Conservation (phyloP, 2,113 vertebrate genomes). For the Atrichornis clamosus region DNA sequence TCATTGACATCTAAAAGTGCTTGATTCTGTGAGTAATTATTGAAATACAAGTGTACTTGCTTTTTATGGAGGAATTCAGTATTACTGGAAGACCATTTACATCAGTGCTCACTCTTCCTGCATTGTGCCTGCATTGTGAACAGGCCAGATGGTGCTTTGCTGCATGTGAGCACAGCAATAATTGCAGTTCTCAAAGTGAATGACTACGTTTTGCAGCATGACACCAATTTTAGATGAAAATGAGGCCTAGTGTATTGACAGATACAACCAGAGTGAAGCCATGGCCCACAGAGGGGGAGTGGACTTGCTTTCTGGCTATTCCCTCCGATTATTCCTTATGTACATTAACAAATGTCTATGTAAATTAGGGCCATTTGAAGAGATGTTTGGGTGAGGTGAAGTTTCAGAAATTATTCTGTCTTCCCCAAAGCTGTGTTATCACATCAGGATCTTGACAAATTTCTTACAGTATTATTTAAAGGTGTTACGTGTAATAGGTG, state of each 20-base stretch:
- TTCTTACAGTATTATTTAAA: background rate
- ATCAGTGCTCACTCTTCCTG: constrained; percentile 40
- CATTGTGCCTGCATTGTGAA: constrained; percentile 40
- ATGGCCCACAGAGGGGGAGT: constrained; percentile 29
- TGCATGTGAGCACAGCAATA: constrained; percentile 59
- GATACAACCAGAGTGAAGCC: constrained; percentile 1
- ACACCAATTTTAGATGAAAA: constrained; percentile 60
- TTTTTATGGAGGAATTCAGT: constrained; percentile 56
- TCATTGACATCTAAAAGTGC: constrained; percentile 21
- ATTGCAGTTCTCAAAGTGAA: constrained; percentile 50
- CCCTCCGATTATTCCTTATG: constrained; percentile 3
- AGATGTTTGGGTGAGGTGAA: background rate
- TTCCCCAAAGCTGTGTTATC: background rate
- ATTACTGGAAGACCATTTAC: constrained; percentile 14
- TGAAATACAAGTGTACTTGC: constrained; percentile 39
- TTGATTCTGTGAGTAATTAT: constrained; percentile 30
- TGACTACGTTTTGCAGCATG: constrained; percentile 60
- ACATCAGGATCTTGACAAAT: background rate
- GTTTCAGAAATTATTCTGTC: background rate
- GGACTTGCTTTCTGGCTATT: constrained; percentile 35
- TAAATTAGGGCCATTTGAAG: constrained; percentile 12
- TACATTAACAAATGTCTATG: constrained; percentile 11
- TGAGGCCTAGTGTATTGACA: constrained; percentile 46
- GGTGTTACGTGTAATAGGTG: background rate
- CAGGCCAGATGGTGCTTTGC: constrained; percentile 54